phyloP scores from a whole-genome alignment of 2,888 invertebrate genomes.

The Nasonovia ribisnigri region DNA sequence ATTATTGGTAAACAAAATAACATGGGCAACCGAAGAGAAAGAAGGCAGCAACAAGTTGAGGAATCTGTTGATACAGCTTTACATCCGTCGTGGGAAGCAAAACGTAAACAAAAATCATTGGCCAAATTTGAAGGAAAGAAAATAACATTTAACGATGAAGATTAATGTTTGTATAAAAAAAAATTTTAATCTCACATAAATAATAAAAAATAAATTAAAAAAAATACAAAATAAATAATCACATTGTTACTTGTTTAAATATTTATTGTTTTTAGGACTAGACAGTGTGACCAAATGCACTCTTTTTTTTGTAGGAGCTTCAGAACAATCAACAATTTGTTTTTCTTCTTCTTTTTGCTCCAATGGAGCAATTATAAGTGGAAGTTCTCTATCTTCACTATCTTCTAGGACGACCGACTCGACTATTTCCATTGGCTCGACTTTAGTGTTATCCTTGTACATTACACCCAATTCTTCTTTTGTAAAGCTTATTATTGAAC shows the following conservation, averaged over 20 bases:
- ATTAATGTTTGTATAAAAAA: constrained; percentile 49
- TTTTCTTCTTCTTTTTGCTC: constrained; percentile 67
- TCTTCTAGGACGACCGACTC: constrained; percentile 62
- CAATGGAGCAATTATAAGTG: constrained; percentile 41
- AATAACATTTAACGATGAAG: constrained; percentile 67
- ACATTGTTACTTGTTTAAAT: constrained; percentile 68
- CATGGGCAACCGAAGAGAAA: constrained; percentile 43
- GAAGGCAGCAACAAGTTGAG: constrained; percentile 47
- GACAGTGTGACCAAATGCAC: constrained; percentile 83
- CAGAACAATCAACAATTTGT: constrained; percentile 68
- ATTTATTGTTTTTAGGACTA: constrained; percentile 81
- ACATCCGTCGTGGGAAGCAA: constrained; percentile 69
- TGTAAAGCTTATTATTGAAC: constrained; percentile 85
- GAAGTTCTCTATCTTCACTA: constrained; percentile 68
- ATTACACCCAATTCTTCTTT: constrained; percentile 78
- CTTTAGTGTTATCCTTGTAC: constrained; percentile 30
- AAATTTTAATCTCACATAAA: constrained; percentile 53
- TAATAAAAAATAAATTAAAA: constrained; percentile 34
- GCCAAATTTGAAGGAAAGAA: constrained; percentile 68
- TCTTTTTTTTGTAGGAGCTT: constrained; percentile 70
- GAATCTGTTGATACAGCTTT: constrained; percentile 65
- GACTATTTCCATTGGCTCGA: constrained; percentile 59
- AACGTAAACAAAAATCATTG: constrained; percentile 67
- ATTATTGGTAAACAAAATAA: constrained; percentile 22
- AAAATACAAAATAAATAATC: constrained; percentile 11